Percentiles rank a stretch among this genome's conserved stretches.
Evolutionary conservation across 2,797 vertebrate species (phyloP).

Genomic region (Chelon auratus): DNA sequence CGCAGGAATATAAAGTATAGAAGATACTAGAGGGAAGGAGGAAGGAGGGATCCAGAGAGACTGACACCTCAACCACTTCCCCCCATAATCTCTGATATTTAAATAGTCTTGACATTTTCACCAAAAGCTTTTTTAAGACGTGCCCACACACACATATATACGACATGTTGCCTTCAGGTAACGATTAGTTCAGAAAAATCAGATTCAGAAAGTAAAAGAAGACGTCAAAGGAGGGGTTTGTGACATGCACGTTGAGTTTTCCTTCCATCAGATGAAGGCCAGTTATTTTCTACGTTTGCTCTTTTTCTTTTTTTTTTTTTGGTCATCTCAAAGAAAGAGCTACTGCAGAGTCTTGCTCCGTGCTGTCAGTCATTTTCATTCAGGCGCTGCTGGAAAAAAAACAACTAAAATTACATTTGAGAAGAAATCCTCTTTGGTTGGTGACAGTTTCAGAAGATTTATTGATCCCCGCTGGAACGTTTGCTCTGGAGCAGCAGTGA

Average conservation of each 20-base stretch:
- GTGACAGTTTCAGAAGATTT: slow-evolving; percentile 29
- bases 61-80: slow-evolving; percentile 7
- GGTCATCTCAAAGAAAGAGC: too few species aligned
- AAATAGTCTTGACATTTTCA: slow-evolving; percentile 45
- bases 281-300: too few species aligned
- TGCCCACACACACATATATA: slow-evolving; percentile 42
- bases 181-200: slow-evolving; percentile 17
- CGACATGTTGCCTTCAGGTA: slow-evolving; percentile 43
- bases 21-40: not conserved
- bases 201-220: not conserved
- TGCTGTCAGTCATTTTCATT: slow-evolving; percentile 7
- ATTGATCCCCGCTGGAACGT: slow-evolving; percentile 28
- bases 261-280: too few species aligned
- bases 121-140: slow-evolving; percentile 52
- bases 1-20: slow-evolving; percentile 25
- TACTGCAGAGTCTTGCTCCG: too few species aligned
- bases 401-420: not conserved
- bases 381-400: slow-evolving; percentile 16
- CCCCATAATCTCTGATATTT: not conserved
- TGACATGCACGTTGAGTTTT: too few species aligned
- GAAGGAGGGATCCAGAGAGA: slow-evolving; percentile 24
- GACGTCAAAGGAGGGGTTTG: too few species aligned
- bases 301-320: too few species aligned
- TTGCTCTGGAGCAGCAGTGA: slow-evolving; percentile 21
- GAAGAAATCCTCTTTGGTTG: slow-evolving; percentile 16